These are phyloP conservation scores for Ooceraea biroi DNA, from an alignment of 1,140 invertebrate species.

Conservation along the genomic window DNA sequence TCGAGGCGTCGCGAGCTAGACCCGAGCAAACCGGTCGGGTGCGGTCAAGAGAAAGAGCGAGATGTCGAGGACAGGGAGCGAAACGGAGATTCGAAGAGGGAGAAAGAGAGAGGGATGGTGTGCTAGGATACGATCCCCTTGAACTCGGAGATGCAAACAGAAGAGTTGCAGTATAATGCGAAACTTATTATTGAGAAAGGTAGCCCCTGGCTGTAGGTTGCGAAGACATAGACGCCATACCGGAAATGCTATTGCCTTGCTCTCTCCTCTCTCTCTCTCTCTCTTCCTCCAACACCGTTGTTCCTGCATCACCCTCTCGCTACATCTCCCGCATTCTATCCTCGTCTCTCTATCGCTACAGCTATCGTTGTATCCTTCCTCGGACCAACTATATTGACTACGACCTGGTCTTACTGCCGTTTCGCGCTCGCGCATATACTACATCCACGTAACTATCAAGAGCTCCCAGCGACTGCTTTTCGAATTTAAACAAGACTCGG, in stretches of 20 bases:
- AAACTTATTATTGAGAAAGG: slow-evolving; percentile 72
- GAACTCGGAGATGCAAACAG: slow-evolving; percentile 72
- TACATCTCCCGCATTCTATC: background rate
- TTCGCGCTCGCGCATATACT: slow-evolving; percentile 42
- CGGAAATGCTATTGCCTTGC: slow-evolving; percentile 64
- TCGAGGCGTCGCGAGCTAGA: slow-evolving; percentile 9
- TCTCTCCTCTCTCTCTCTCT: slow-evolving; percentile 2
- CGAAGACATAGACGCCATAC: slow-evolving; percentile 66
- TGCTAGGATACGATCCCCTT: slow-evolving; percentile 57
- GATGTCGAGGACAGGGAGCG: background rate
- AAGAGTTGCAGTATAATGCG: slow-evolving; percentile 71
- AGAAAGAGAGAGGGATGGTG: slow-evolving; percentile 27
- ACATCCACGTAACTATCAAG: slow-evolving; percentile 56
- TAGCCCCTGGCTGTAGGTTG: slow-evolving; percentile 69
- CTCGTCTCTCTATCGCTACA: background rate
- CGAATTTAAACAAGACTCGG: slow-evolving; percentile 59
- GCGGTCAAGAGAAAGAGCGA: background rate
- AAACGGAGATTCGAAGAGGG: background rate
- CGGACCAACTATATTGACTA: slow-evolving; percentile 57
- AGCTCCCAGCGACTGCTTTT: slow-evolving; percentile 45
- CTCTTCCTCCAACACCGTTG: background rate
- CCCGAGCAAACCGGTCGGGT: slow-evolving; percentile 5
- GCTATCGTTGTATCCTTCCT: background rate
- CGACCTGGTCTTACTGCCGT: slow-evolving; percentile 56
- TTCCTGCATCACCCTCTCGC: background rate